A percentile compares a stretch with the other conserved stretches of the same genome.
Conservation (phyloP, 2,888 invertebrate genomes). For the Meandrusa payeni region DNA sequence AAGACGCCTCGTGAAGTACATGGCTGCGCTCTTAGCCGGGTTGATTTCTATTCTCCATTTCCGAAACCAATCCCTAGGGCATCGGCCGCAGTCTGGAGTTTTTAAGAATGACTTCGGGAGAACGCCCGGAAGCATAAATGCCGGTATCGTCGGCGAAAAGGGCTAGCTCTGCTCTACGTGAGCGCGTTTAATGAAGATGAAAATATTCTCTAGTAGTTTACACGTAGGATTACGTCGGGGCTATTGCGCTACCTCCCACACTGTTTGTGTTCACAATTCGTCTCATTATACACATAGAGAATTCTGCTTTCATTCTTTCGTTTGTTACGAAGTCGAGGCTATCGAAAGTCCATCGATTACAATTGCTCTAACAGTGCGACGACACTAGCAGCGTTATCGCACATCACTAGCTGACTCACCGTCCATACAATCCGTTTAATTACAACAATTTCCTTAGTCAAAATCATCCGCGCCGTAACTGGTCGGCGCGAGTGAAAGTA, state of each 20-base stretch:
- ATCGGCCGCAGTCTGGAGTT: too few species aligned
- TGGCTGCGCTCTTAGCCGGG: too few species aligned
- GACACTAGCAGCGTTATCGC: conserved; percentile 65
- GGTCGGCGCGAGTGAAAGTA: conserved; percentile 68
- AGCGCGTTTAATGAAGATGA: too few species aligned
- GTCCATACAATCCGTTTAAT: conserved; percentile 68
- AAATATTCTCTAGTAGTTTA: too few species aligned
- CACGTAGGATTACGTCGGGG: conserved; percentile 31
- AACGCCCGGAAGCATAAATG: too few species aligned
- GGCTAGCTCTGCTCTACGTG: too few species aligned
- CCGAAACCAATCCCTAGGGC: too few species aligned
- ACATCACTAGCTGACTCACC: conserved; percentile 67
- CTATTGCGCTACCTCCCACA: conserved; percentile 48
- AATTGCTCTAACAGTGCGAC: conserved; percentile 52
- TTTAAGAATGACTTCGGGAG: too few species aligned
- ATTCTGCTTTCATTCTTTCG: conserved; percentile 62
- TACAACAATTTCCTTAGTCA: conserved; percentile 70
- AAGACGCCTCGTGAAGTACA: too few species aligned
- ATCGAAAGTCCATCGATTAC: conserved; percentile 68
- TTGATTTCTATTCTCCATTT: too few species aligned
- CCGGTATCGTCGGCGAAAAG: too few species aligned
- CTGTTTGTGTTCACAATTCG: conserved; percentile 59
- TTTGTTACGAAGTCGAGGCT: conserved; percentile 45
- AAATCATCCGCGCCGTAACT: conserved; percentile 58
- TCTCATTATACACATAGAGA: conserved; percentile 65